A percentile compares a stretch with the other conserved stretches of the same genome.
phyloP scores from a whole-genome alignment of 2,888 invertebrate species.

The Tribolium freemani region DNA sequence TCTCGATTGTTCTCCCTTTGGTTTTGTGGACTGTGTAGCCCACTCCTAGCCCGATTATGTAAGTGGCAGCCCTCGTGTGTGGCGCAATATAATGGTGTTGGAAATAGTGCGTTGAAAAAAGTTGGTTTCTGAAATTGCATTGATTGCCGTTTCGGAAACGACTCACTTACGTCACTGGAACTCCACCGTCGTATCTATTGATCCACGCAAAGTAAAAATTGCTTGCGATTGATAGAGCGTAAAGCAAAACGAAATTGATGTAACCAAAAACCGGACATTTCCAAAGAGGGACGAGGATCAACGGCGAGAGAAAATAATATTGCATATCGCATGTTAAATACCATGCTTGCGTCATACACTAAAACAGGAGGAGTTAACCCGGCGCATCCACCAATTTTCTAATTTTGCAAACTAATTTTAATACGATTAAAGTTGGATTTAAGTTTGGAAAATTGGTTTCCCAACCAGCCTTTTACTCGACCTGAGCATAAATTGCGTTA shows the following conservation, averaged over 20 bases:
- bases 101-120: conserved; percentile 57
- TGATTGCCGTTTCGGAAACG: background rate
- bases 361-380: conserved; percentile 23
- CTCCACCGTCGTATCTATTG: conserved; percentile 60
- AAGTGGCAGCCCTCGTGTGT: conserved; percentile 62
- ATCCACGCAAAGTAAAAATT: conserved; percentile 64
- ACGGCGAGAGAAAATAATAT: conserved; percentile 65
- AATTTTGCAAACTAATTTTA: background rate
- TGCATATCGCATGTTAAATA: conserved; percentile 69
- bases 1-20: conserved; percentile 54
- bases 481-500: too few species aligned
- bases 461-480: too few species aligned
- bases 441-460: background rate
- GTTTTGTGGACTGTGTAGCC: conserved; percentile 59
- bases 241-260: conserved; percentile 53
- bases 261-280: conserved; percentile 64
- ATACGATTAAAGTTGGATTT: background rate
- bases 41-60: conserved; percentile 62
- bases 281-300: conserved; percentile 65
- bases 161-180: conserved; percentile 66
- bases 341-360: conserved; percentile 68
- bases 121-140: conserved; percentile 50
- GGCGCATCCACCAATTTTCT: background rate
- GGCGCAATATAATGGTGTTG: conserved; percentile 61
- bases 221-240: conserved; percentile 58